These are phyloP conservation scores for Natrix natrix DNA, from an alignment of 2,797 vertebrate genomes.

Conservation along the genomic window DNA sequence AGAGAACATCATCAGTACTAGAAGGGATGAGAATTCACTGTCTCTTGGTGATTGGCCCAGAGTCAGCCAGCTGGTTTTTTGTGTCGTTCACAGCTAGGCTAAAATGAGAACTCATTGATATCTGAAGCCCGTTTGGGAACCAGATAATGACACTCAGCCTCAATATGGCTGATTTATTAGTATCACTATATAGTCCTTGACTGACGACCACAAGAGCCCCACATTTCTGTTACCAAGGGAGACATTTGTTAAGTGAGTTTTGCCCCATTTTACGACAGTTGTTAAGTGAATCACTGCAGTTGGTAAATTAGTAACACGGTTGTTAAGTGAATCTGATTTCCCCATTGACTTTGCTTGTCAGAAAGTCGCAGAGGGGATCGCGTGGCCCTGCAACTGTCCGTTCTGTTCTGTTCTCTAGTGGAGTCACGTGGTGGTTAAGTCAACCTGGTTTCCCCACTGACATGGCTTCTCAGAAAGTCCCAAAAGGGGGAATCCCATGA, in stretches of 20 bases:
- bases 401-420: too few relatives aligned
- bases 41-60: neutral
- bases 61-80: too few relatives aligned
- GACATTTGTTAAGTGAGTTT: neutral
- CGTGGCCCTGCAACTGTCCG: too few relatives aligned
- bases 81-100: neutral
- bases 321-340: too few relatives aligned
- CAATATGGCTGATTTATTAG: neutral
- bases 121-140: neutral
- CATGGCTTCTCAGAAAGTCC: too few relatives aligned
- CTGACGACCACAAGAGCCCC: too few relatives aligned
- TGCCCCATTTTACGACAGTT: neutral
- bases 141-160: neutral
- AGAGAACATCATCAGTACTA: neutral
- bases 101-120: neutral
- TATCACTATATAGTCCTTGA: neutral
- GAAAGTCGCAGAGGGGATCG: too few relatives aligned
- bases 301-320: too few relatives aligned
- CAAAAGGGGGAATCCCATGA: too few relatives aligned
- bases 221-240: neutral
- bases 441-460: too few relatives aligned
- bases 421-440: too few relatives aligned
- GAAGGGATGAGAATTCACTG: neutral
- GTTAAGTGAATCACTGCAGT: too few relatives aligned
- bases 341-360: neutral